Evolutionary conservation across 2,888 invertebrate species (phyloP).

Genomic region (Aphelenchoides bicaudatus): DNA sequence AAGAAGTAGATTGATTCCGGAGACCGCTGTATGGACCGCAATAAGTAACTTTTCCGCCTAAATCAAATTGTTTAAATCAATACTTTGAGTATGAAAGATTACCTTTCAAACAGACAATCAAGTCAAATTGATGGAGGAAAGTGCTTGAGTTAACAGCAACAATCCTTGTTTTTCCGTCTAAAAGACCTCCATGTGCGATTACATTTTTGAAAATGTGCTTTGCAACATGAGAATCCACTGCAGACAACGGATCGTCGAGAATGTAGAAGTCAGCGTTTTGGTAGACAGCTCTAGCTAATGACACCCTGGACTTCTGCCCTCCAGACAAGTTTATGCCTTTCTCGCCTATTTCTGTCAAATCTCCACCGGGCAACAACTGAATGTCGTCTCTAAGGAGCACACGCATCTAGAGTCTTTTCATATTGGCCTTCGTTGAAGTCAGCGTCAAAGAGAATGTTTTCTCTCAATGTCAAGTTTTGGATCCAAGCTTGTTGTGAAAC

Average conservation of each 20-base stretch:
- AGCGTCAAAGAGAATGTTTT: conserved; percentile 78
- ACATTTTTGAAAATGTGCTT: conserved; percentile 70
- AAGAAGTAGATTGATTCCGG: neutral
- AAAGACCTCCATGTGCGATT: conserved; percentile 64
- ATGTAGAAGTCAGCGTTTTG: conserved; percentile 76
- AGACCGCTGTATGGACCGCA: neutral
- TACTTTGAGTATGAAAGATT: conserved; percentile 18
- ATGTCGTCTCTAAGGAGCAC: conserved; percentile 87
- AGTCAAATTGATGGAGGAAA: conserved; percentile 83
- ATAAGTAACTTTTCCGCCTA: neutral
- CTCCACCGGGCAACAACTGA: conserved; percentile 81
- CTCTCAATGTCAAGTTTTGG: conserved; percentile 67
- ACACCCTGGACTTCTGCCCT: conserved; percentile 85
- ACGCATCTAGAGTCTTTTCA: conserved; percentile 71
- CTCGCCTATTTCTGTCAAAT: conserved; percentile 94
- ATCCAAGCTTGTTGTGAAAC: conserved; percentile 83
- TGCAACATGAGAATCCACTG: conserved; percentile 92
- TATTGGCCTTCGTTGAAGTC: conserved; percentile 39
- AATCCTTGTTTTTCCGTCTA: conserved; percentile 71
- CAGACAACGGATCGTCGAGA: conserved; percentile 87
- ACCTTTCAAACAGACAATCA: conserved; percentile 79
- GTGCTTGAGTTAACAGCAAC: conserved; percentile 92
- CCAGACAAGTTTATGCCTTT: conserved; percentile 80
- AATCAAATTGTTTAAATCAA: conserved; percentile 3
- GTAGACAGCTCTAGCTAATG: conserved; percentile 83